Base-by-base conservation (phyloP, 1,140 invertebrate species). In the Orussus abietinus region DNA sequence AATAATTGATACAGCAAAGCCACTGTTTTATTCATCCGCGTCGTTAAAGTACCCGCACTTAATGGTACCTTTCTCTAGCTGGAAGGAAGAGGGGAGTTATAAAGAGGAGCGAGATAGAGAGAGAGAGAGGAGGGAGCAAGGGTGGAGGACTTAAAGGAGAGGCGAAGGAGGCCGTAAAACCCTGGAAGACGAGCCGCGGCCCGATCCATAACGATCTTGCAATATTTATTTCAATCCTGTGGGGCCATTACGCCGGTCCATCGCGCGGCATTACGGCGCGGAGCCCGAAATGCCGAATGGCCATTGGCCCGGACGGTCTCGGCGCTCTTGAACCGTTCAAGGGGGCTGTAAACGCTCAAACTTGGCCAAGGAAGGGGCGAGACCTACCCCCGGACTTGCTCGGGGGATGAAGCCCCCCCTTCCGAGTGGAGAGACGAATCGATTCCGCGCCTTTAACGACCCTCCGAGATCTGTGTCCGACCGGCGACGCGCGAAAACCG, bases 191-290 rank as follows among this genome's bases (percentile, higher is more conserved):
- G 32, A 25, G 34, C 33, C 39, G 38, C 29, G 44, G 40, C 37
- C 36, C 26, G 32, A 41, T 42, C 41, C 43, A 55, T 48, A 55
- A 50, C 45, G 37, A 55, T 37, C 37, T 38, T 20, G 20, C 22
- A 36, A 45, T 53, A 51, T 43, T 45, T 47, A 57, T 47, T 55
- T 45, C 42, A 51, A 53, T 51, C 38, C 43, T 25, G 26, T n/a
- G n/a, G 15, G 29, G 21, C 44, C 41, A 47, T 51, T 46, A 49
- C 20, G 26, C 18, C 26, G 31, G 48, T 41, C 51, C 39, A 45
- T 59, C 49, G 40, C 40, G 36, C 48, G 33, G n/a, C n/a, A n/a
- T n/a, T n/a, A 49, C 42, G 38, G 33, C 13, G 20, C 5, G 29
- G 45, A 45, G 18, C 38, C 25, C 18, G 35, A 48, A 42, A 45